phyloP scores from a whole-genome alignment of 1,140 invertebrate genomes.

The Drosophila parabipectinata region DNA sequence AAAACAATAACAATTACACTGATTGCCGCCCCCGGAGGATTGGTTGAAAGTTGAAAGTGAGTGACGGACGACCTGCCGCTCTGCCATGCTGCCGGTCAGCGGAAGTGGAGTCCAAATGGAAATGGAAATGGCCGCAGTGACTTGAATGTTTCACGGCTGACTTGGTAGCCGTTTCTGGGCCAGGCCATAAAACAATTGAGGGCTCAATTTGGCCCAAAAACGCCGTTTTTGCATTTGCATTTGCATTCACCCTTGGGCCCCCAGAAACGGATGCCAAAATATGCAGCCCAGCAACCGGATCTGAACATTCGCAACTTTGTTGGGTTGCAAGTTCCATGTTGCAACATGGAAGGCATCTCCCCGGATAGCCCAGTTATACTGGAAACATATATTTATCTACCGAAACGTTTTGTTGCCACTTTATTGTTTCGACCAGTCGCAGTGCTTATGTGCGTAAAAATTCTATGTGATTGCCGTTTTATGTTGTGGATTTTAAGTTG shows the following conservation, averaged over 20 bases:
- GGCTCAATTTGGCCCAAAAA: constrained; percentile 60
- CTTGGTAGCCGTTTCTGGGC: constrained; percentile 37
- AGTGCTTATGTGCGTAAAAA: constrained; percentile 73
- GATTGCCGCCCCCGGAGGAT: constrained; percentile 67
- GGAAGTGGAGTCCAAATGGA: constrained; percentile 33
- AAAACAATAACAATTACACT: constrained; percentile 79
- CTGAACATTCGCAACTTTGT: constrained; percentile 66
- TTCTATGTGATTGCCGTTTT: constrained; percentile 76
- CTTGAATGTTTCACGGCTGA: constrained; percentile 31
- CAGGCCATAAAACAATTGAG: constrained; percentile 73
- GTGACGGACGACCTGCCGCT: constrained; percentile 36
- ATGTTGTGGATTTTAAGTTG: constrained; percentile 43
- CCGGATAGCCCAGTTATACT: neutral
- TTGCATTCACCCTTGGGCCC: constrained; percentile 5
- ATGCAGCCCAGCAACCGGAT: constrained; percentile 44
- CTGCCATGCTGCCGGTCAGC: constrained; percentile 22
- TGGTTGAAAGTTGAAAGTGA: constrained; percentile 50
- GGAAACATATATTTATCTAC: constrained; percentile 62
- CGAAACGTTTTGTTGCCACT: constrained; percentile 69
- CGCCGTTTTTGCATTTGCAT: constrained; percentile 46
- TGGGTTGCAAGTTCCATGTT: constrained; percentile 14
- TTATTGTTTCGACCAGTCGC: constrained; percentile 54
- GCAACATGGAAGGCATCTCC: neutral
- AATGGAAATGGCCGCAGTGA: constrained; percentile 10
- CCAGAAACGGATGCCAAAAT: constrained; percentile 35